phyloP scores from a whole-genome alignment of 2,888 invertebrate species.

The Dolichomitus sp. region DNA sequence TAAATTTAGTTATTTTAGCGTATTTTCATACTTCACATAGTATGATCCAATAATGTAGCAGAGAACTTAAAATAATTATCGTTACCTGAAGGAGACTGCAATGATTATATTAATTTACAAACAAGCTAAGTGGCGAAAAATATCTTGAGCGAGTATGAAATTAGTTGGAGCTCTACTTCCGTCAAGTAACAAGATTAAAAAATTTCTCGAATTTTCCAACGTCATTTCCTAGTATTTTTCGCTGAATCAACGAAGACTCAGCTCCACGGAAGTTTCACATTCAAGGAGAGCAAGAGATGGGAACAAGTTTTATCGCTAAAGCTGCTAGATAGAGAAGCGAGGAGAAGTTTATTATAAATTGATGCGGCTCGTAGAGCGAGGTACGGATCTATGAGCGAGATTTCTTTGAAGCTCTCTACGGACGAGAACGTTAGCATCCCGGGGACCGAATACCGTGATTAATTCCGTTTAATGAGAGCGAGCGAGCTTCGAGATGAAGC shows the following conservation, averaged over 20 bases:
- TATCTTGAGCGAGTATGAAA: neutral
- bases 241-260: slow-evolving; percentile 45
- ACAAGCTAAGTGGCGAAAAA: slow-evolving; percentile 2
- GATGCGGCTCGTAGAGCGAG: slow-evolving; percentile 20
- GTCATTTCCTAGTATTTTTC: slow-evolving; percentile 27
- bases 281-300: slow-evolving; percentile 20
- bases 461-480: slow-evolving; percentile 61
- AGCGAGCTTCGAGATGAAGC: slow-evolving; percentile 18
- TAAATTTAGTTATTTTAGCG: neutral
- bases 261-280: slow-evolving; percentile 36
- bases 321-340: slow-evolving; percentile 18
- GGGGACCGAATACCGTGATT: slow-evolving; percentile 53
- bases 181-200: slow-evolving; percentile 24
- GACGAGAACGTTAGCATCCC: slow-evolving; percentile 32
- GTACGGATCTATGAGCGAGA: slow-evolving; percentile 36
- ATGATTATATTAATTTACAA: slow-evolving; percentile 19
- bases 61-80: neutral
- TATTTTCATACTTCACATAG: neutral
- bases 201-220: slow-evolving; percentile 40
- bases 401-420: slow-evolving; percentile 48
- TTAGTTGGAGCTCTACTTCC: neutral
- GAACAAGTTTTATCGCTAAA: slow-evolving; percentile 42
- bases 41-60: neutral
- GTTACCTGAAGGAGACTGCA: neutral
- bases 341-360: slow-evolving; percentile 61